Percentiles rank a stretch among this genome's conserved stretches.
These are phyloP conservation scores for Heliconius congener DNA, from an alignment of 1,140 invertebrate species.

Conservation along the genomic window DNA sequence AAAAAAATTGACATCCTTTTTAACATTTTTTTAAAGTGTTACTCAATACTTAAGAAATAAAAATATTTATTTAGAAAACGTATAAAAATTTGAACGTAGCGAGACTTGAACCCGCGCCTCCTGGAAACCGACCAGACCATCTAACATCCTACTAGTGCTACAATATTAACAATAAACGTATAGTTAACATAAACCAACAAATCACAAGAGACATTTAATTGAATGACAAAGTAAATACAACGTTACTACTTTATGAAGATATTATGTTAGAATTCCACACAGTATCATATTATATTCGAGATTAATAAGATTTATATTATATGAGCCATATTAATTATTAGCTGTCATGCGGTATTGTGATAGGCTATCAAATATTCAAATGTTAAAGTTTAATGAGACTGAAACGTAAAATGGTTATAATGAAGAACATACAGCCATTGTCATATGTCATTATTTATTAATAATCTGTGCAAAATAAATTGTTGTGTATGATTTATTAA, in stretches of 20 bases:
- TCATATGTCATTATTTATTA: not conserved
- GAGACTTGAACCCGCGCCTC: too few relatives aligned
- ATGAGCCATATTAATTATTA: constrained; percentile 22
- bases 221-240: constrained; percentile 19
- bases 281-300: constrained; percentile 1
- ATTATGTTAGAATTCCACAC: constrained; percentile 18
- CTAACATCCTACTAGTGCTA: too few relatives aligned
- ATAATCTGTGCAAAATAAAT: not conserved
- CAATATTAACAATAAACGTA: not conserved
- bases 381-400: constrained; percentile 2
- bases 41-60: too few relatives aligned
- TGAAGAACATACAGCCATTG: not conserved
- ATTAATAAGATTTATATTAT: constrained; percentile 11
- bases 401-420: constrained; percentile 7
- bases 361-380: constrained; percentile 11
- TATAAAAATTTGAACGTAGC: too few relatives aligned
- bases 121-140: too few relatives aligned
- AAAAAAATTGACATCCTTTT: too few relatives aligned
- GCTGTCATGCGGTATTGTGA: not conserved
- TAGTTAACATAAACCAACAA: not conserved
- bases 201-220: constrained; percentile 8
- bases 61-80: too few relatives aligned
- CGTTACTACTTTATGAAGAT: constrained; percentile 20
- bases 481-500: too few relatives aligned
- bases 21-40: too few relatives aligned